Base-by-base conservation (phyloP, 2,888 invertebrate genomes). In the Hartigia nigra region DNA sequence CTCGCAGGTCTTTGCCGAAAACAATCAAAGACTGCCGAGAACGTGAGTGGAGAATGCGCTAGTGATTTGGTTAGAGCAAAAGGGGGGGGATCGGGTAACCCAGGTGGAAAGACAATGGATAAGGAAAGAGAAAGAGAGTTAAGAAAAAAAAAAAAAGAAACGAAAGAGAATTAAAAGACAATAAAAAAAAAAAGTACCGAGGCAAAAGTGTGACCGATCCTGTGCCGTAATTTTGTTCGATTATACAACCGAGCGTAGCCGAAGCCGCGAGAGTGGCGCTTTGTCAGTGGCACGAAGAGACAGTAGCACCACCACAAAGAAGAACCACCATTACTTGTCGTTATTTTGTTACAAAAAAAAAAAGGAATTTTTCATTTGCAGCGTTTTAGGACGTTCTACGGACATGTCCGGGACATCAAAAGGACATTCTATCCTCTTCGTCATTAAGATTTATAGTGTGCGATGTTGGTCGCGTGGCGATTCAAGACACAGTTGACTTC, bases 141-240 rank as follows among this genome's bases (percentile, higher is more conserved):
- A n/a, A 3, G 14, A 39, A 12, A 12, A 32, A 12, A 39, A 39
- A 39, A 39, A 39, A 34, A 34, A 34, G 34, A 34, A 34, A 34
- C 34, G 34, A 34, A 34, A 39, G 39, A 39, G 39, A 39, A 14
- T 14, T 23, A 74, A 76, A 70, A 11, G 31, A 74, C 31, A 34
- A 69, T 14, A 35, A 36, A 74, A 69, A 69, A 74, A 12, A 32
- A 34, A 12, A 0, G 39, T 74, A 39, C 69, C 72, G 76, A 79
- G 74, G 76, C 78, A 79, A 79, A 79, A 79, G 78, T 79, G 76
- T 79, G 76, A 79, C 78, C 76, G 78, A 76, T 79, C 69, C 36
- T 34, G 76, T 78, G 78, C 75, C 78, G 78, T 76, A 79, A 79
- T 76, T 70, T 23, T 36, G 32, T 70, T 12, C 76, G 70, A 76